Evolutionary conservation across 2,888 invertebrate genomes (phyloP).

Genomic region (Dione vanillae): DNA sequence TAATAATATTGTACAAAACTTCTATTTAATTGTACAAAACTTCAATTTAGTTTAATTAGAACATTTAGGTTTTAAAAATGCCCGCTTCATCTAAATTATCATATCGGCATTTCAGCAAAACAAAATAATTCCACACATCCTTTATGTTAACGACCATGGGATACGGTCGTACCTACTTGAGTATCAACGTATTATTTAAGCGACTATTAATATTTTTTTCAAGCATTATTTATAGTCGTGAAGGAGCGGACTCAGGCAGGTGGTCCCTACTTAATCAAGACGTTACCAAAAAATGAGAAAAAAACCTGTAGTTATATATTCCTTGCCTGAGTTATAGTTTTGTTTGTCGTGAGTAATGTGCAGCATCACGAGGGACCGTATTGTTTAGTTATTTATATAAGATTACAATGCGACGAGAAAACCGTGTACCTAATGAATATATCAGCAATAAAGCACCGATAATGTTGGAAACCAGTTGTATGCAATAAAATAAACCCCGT

Average conservation of each 20-base stretch:
- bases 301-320: constrained; percentile 73
- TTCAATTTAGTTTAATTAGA: too few relatives aligned
- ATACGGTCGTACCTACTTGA: constrained; percentile 61
- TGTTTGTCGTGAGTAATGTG: constrained; percentile 72
- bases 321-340: constrained; percentile 78
- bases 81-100: background rate
- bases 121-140: constrained; percentile 61
- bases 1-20: too few relatives aligned
- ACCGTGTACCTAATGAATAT: constrained; percentile 79
- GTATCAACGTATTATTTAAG: constrained; percentile 77
- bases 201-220: constrained; percentile 74
- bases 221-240: constrained; percentile 75
- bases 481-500: constrained; percentile 66
- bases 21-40: too few relatives aligned
- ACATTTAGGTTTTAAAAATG: background rate
- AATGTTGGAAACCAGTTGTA: constrained; percentile 65
- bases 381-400: constrained; percentile 78
- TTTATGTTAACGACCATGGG: constrained; percentile 62
- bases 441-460: constrained; percentile 73
- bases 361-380: constrained; percentile 61
- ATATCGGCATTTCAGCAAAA: constrained; percentile 52
- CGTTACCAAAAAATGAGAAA: constrained; percentile 75
- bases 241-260: constrained; percentile 74
- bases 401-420: constrained; percentile 78
- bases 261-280: constrained; percentile 84